Evolutionary conservation across 2,113 vertebrate species (phyloP), one percentile per base, ranked within the genome.

Genomic region (Trematocara nigrifrons): DNA sequence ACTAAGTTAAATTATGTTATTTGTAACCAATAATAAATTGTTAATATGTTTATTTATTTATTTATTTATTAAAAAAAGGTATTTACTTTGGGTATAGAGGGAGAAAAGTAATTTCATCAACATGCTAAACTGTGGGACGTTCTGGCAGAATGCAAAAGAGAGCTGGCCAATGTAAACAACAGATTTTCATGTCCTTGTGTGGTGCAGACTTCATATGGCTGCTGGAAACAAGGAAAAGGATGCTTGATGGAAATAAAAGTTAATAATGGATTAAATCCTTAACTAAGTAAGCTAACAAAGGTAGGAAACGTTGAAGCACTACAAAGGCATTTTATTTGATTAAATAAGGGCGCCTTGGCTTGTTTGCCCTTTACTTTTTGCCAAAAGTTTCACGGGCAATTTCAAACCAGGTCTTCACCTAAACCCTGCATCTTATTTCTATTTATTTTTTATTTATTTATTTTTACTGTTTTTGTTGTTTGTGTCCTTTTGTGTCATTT

Each of bases 61-160:
- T 4, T 49, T 10, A 2, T 40, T 38, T 16, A 16, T 18, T 8
- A 2, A 4, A 49, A 49, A 16, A 51, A 1, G 4, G 47, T 10
- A 0, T 52, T 52, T n/a, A 20, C 29, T 47, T 51, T 33, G 12
- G 40, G 7, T 18, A 20, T 4, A 78, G 13, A 51, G 22, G 5
- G 2, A 10, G 69, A 31, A 51, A 61, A 9, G 6, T 79, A 12
- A 47, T 61, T n/a, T 18, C 16, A 42, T 16, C 12, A 40, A 61
- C 3, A 16, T 12, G 11, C 2, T 81, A 56, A 85, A 15, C 12
- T 26, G 10, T 10, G n/a, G 7, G 10, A 16, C 49, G 49, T 74
- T 22, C 49, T 83, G 33, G 7, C 31, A 20, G 61, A 26, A 94
- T 95, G 94, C 90, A 94, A 95, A 76, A 82, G 66, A 61, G 78